Evolutionary conservation across 2,888 invertebrate species (phyloP).

Genomic region (Leptarthrus brevirostris): DNA sequence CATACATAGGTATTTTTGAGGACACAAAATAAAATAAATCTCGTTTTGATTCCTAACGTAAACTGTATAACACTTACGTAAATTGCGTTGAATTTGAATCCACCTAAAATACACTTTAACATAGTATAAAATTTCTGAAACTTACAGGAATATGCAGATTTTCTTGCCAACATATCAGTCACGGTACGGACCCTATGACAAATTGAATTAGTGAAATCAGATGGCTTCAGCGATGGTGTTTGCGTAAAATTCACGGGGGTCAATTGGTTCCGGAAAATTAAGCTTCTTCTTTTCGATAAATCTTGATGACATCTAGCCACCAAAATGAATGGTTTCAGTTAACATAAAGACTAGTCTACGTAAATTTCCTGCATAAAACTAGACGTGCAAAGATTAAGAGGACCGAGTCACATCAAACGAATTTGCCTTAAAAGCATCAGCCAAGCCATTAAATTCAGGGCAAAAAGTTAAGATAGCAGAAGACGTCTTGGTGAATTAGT

Average conservation of each 20-base stretch:
- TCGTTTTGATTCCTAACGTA: too few relatives aligned
- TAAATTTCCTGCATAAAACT: conserved; percentile 25
- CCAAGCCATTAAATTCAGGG: conserved; percentile 32
- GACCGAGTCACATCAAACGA: conserved; percentile 34
- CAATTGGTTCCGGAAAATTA: conserved; percentile 36
- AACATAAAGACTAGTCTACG: too few relatives aligned
- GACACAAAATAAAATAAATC: too few relatives aligned
- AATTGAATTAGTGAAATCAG: conserved; percentile 12
- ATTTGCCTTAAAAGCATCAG: conserved; percentile 27
- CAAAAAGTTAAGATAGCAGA: conserved; percentile 17
- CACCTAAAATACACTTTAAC: too few relatives aligned
- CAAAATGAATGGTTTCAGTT: neutral
- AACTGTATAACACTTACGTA: too few relatives aligned
- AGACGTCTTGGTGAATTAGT: conserved; percentile 24
- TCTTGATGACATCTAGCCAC: conserved; percentile 27
- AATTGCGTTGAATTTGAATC: too few relatives aligned
- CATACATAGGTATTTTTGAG: too few relatives aligned
- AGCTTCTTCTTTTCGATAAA: conserved; percentile 27
- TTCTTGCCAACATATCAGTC: neutral
- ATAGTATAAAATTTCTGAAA: too few relatives aligned
- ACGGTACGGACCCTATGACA: conserved; percentile 14
- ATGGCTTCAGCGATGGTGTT: conserved; percentile 19
- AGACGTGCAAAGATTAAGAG: neutral
- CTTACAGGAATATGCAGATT: too few relatives aligned
- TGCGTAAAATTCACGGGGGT: conserved; percentile 21